A percentile compares a stretch with the other conserved stretches of the same genome.
Evolutionary conservation across 2,888 invertebrate genomes (phyloP).

Genomic region (Petrolisthes cinctipes): DNA sequence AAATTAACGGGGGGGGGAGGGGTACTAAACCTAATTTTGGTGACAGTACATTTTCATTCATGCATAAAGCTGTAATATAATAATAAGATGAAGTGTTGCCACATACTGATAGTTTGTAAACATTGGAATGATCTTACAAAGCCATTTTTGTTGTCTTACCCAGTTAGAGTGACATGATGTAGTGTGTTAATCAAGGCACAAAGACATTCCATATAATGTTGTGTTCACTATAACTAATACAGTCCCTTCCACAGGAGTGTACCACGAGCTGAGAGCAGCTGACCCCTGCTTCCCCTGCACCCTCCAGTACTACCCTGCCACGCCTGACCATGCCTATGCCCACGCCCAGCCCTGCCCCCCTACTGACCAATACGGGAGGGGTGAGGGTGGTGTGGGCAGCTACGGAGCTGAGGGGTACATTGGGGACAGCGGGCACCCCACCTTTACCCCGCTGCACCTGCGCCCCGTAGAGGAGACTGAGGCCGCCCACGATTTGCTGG

Average conservation of each 20-base stretch:
- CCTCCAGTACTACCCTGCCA: conserved; percentile 63
- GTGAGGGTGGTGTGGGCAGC: conserved; percentile 23
- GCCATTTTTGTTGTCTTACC: no score
- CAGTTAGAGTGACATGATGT: background rate
- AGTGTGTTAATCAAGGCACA: background rate
- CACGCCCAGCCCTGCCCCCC: conserved; percentile 32
- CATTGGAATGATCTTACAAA: no score
- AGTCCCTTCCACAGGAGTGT: conserved; percentile 52
- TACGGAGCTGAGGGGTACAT: background rate
- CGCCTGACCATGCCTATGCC: conserved; percentile 64
- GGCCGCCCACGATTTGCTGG: conserved; percentile 80
- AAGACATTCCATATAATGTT: background rate
- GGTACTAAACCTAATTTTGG: no score
- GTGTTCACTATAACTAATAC: background rate
- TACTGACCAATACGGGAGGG: conserved; percentile 8
- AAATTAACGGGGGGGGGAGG: no score
- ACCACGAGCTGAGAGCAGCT: conserved; percentile 60
- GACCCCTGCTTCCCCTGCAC: conserved; percentile 57
- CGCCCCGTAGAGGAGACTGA: conserved; percentile 85
- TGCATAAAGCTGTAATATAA: no score
- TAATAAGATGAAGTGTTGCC: no score
- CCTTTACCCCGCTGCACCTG: conserved; percentile 69
- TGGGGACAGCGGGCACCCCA: conserved; percentile 4
- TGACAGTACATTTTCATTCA: no score
- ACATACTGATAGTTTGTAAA: no score